Conservation (phyloP, 92 coral and sea anemone species). For the Epizoanthus stellaris region DNA sequence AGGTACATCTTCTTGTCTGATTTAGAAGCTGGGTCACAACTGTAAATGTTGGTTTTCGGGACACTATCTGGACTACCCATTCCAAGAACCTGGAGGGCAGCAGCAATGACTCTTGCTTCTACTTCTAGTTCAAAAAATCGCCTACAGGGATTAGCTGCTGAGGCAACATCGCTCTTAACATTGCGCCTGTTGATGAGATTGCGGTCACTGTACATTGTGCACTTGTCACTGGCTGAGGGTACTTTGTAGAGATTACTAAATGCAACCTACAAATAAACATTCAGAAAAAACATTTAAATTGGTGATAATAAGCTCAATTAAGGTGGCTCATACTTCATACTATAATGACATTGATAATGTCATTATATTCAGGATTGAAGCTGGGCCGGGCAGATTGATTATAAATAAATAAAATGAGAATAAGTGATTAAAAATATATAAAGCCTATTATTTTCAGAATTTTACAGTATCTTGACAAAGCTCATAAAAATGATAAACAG, state of each 20-base stretch:
- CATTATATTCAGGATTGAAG: no score
- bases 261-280: constrained; percentile 51
- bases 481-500: no score
- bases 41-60: constrained; percentile 36
- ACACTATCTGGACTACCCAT: constrained; percentile 57
- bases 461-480: no score
- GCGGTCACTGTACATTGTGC: constrained; percentile 79
- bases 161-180: constrained; percentile 74
- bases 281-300: constrained; percentile 1
- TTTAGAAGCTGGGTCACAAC: constrained; percentile 34
- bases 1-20: constrained; percentile 63
- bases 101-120: constrained; percentile 71
- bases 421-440: no score
- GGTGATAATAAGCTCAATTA: neutral
- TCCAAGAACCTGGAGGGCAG: constrained; percentile 69
- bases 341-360: neutral
- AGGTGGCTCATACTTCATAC: neutral
- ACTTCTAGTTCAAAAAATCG: constrained; percentile 75
- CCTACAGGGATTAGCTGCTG: constrained; percentile 81
- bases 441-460: no score
- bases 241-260: constrained; percentile 66
- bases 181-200: constrained; percentile 74
- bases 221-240: constrained; percentile 80
- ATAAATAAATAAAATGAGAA: no score
- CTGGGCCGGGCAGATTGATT: no score